phyloP scores from a whole-genome alignment of 2,888 invertebrate species.

The Pheosia tremula region DNA sequence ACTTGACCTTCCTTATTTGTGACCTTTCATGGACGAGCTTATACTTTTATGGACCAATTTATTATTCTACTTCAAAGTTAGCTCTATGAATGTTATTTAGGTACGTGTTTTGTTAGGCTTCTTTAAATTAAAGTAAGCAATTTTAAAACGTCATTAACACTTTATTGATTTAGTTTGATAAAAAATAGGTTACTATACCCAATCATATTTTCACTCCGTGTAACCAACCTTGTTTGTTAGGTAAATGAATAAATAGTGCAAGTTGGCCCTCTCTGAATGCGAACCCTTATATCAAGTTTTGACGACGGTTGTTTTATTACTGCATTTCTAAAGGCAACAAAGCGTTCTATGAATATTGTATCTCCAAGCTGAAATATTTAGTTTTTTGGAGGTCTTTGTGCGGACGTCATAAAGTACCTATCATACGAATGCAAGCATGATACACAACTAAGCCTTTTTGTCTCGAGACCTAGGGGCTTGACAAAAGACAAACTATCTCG shows the following conservation, averaged over 20 bases:
- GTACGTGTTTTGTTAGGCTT: no score
- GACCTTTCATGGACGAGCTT: constrained; percentile 22
- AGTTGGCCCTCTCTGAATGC: constrained; percentile 9
- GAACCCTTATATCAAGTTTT: constrained; percentile 9
- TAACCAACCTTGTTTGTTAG: neutral
- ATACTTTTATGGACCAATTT: constrained; percentile 11
- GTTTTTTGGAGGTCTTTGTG: constrained; percentile 18
- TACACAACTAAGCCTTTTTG: constrained; percentile 25
- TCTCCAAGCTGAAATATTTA: constrained; percentile 16
- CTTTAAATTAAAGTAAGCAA: no score
- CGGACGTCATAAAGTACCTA: constrained; percentile 22
- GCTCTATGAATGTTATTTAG: no score
- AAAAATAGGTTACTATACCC: no score
- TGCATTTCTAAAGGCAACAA: neutral
- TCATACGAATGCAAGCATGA: constrained; percentile 20
- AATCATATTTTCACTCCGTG: no score
- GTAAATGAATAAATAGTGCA: neutral
- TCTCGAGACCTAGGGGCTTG: constrained; percentile 29
- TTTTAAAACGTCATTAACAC: no score
- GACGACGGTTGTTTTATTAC: neutral
- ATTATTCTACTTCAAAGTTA: constrained; percentile 15
- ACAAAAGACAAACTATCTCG: constrained; percentile 23
- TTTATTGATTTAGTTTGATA: neutral
- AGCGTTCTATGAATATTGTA: constrained; percentile 15
- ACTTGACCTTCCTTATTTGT: constrained; percentile 29